Conservation (phyloP, 1,140 invertebrate species). For the Hestina assimilis region DNA sequence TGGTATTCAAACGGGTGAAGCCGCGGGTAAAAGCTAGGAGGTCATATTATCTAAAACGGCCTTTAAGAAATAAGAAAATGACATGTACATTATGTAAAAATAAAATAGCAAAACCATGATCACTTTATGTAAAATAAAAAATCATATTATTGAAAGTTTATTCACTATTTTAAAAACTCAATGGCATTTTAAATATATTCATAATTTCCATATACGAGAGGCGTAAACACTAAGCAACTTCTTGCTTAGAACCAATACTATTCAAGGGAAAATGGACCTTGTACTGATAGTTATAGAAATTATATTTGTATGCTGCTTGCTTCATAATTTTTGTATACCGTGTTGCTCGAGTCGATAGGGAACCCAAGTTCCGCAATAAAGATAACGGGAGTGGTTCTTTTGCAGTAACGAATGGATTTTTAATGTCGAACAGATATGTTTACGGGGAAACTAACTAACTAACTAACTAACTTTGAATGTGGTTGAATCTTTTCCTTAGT, state of each 20-base stretch:
- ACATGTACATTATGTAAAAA: too few species aligned
- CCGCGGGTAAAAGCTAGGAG: too few species aligned
- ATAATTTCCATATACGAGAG: slow-evolving; percentile 16
- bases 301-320: background rate
- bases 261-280: background rate
- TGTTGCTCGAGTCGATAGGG: slow-evolving; percentile 26
- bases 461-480: slow-evolving; percentile 21
- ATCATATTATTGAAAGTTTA: background rate
- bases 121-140: background rate
- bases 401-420: slow-evolving; percentile 28
- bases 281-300: background rate
- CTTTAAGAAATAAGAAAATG: too few species aligned
- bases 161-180: slow-evolving; percentile 3
- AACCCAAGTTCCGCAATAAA: slow-evolving; percentile 31
- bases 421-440: slow-evolving; percentile 27
- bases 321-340: slow-evolving; percentile 13
- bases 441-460: slow-evolving; percentile 20
- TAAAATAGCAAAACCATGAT: background rate
- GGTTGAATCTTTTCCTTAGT: slow-evolving; percentile 19
- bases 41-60: too few species aligned
- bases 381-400: slow-evolving; percentile 28
- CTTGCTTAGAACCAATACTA: background rate
- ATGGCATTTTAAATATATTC: slow-evolving; percentile 6
- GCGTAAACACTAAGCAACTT: background rate
- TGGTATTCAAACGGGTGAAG: too few species aligned